Base-by-base conservation (phyloP, 2,113 vertebrate species). In the Reinhardtius hippoglossoides region DNA sequence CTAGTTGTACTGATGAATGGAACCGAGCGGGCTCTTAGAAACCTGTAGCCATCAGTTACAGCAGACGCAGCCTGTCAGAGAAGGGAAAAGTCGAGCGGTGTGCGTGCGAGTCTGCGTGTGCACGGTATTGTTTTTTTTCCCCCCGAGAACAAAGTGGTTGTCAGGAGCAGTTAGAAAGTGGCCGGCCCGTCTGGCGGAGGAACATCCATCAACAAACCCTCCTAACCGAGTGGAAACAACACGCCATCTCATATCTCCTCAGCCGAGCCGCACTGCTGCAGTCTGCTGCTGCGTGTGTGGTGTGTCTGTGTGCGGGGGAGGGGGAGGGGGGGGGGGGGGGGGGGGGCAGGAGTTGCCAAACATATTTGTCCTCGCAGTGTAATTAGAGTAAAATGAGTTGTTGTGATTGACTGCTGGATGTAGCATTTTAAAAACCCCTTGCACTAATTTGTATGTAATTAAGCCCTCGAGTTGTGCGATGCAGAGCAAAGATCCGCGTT, bases 141-240 rank as follows among this genome's bases (percentile, higher is more conserved):
- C 9, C 9, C 60, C 0, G 63, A 73, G 71, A 76, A 79, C 76
- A 87, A 84, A 85, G 82, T 79, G 84, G 57, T 77, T 90, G 88
- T 91, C 85, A 79, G 70, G 71, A 81, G 76, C 85, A 40, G 86
- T 89, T 91, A 88, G 83, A 73, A 61, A 61, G 44, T 62, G 74
- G 35, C 68, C 56, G 73, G 76, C 46, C 59, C 48, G 67, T 80
- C 77, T 89, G 88, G 63, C 78, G 59, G 65, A 20, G 60, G 60
- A 82, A 54, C 87, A 87, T 91, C 83, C 85, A 84, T 90, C 85
- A 91, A 78, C 65, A 66, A 56, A 73, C 66, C 21, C 54, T 77
- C 21, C 50, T 81, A 80, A 88, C 73, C 35, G 82, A 80, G 76
- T 55, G 71, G 65, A 76, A 82, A 67, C 59, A 74, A 71, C 76